Base-by-base conservation (phyloP, 1,140 invertebrate genomes). In the Drosophila fuyamai region DNA sequence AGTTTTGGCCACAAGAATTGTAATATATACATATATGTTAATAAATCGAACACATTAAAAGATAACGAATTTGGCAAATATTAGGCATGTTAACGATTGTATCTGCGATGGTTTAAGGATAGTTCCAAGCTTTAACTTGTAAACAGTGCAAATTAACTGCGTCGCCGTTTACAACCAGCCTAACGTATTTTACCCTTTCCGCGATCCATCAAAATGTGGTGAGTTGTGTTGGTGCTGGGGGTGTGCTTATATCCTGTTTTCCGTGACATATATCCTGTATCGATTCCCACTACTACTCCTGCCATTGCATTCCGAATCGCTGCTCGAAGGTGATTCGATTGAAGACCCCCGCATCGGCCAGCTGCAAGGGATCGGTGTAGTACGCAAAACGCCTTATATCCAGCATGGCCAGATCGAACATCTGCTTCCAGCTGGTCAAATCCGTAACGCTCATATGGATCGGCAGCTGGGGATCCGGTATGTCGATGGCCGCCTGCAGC, bases 381-480 rank as follows among this genome's bases (percentile, higher is more conserved):
- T 91, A 91, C 16, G 90, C 83, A 38, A 81, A 89, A 0, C 90
- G 78, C n/a, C 90, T 46, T 27, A 91, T 91, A 23, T 91, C 90
- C 23, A 88, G 40, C 80, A 91, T 91, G 35, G 90, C 85, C 18
- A 76, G 66, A 60, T 91, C 90, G 40, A 91, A 91, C 83, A 90
- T 91, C 43, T 91, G 86, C 74, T 91, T 91, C 90, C 90, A 91
- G 58, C 81, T 91, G 65, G 90, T 91, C 59, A 91, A 43, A 40
- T 91, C 90, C 35, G 83, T 88, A 2, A 91, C 90, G 53, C 86
- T 91, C 90, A 91, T 91, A 43, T 91, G 90, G 16, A 91, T 91
- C 32, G 85, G 80, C 41, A 91, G 43, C 66, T 91, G 90, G 7
- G 90, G 90, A 88, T 91, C 90, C 14, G 90, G 90, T 75, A 91